A percentile compares a stretch with the other conserved stretches of the same genome.
phyloP scores from a whole-genome alignment of 2,888 invertebrate genomes.

The Drosophila lacicola region DNA sequence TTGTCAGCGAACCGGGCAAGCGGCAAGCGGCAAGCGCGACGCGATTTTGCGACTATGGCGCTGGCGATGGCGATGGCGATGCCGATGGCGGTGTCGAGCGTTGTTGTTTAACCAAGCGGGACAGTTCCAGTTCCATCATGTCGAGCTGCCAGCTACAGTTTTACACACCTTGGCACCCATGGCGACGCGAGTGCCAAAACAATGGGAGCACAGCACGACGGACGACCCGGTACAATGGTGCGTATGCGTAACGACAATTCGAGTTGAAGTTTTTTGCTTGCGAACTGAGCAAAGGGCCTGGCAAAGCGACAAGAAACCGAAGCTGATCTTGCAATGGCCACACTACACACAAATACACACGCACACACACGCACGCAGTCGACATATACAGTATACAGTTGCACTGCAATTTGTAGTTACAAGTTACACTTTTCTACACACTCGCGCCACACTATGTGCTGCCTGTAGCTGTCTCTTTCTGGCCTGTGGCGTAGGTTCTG shows the following conservation, averaged over 20 bases:
- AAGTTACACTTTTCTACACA: slow-evolving; percentile 72
- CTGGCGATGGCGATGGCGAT: slow-evolving; percentile 22
- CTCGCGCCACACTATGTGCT: slow-evolving; percentile 46
- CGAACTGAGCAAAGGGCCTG: slow-evolving; percentile 47
- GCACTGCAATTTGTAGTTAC: slow-evolving; percentile 74
- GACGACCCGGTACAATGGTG: slow-evolving; percentile 55
- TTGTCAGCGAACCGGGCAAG: slow-evolving; percentile 43
- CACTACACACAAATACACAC: slow-evolving; percentile 23
- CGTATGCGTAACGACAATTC: slow-evolving; percentile 68
- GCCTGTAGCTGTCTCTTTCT: slow-evolving; percentile 72
- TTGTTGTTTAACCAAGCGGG: slow-evolving; percentile 84
- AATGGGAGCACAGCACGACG: slow-evolving; percentile 31
- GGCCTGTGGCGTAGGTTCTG: slow-evolving; percentile 51
- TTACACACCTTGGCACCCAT: slow-evolving; percentile 77
- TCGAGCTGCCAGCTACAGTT: slow-evolving; percentile 73
- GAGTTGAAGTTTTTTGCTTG: slow-evolving; percentile 47
- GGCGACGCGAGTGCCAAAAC: slow-evolving; percentile 75
- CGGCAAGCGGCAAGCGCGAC: slow-evolving; percentile 40
- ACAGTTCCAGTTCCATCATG: slow-evolving; percentile 73
- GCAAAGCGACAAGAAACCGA: slow-evolving; percentile 38
- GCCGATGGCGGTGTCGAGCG: slow-evolving; percentile 50
- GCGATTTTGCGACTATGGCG: slow-evolving; percentile 45
- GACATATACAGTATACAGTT: slow-evolving; percentile 27
- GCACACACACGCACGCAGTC: slow-evolving; percentile 6
- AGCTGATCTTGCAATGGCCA: slow-evolving; percentile 66